These are phyloP conservation scores for Toxonevra muliebris DNA, from an alignment of 2,888 invertebrate genomes.

Conservation along the genomic window DNA sequence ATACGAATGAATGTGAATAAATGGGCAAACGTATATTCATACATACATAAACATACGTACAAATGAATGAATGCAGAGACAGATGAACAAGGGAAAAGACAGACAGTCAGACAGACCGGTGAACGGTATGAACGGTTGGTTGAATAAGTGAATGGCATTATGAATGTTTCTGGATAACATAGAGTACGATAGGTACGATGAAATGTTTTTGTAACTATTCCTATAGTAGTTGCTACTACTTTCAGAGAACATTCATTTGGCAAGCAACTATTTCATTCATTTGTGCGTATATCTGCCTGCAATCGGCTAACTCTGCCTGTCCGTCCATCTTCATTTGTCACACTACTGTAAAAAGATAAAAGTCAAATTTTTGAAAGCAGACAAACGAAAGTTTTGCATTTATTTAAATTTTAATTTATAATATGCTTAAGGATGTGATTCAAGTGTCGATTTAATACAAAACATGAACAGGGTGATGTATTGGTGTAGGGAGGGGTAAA, in stretches of 20 bases:
- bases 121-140: background rate
- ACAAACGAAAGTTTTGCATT: conserved; percentile 34
- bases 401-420: conserved; percentile 37
- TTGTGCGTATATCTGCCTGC: background rate
- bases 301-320: background rate
- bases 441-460: conserved; percentile 28
- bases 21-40: too few relatives aligned
- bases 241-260: background rate
- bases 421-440: conserved; percentile 37
- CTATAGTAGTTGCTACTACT: background rate
- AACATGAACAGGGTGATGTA: background rate
- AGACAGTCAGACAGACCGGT: background rate
- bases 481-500: too few relatives aligned
- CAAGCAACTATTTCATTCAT: background rate
- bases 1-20: background rate
- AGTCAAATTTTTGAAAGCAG: conserved; percentile 30
- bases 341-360: conserved; percentile 25
- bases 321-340: conserved; percentile 23
- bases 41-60: background rate
- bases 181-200: background rate
- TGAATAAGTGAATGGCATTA: background rate
- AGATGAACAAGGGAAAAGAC: background rate
- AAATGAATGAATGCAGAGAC: background rate
- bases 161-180: background rate
- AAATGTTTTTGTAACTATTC: background rate